A percentile compares a stretch with the other conserved stretches of the same genome.
Evolutionary conservation across 2,888 invertebrate species (phyloP).

Genomic region (Drosophila neutralis): DNA sequence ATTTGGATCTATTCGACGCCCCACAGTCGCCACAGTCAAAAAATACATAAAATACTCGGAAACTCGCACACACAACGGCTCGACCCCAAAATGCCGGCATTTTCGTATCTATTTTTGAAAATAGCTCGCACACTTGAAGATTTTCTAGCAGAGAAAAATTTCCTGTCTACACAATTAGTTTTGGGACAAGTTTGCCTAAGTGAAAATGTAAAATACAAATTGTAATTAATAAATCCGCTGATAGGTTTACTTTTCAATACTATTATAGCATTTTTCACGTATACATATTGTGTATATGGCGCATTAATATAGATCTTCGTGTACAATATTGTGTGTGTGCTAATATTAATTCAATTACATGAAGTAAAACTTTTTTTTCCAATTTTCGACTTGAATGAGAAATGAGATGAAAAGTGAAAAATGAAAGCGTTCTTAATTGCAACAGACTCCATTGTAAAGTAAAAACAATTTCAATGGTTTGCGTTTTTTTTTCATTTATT

Average conservation of each 20-base stretch:
- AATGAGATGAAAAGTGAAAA: slow-evolving; percentile 68
- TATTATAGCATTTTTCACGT: slow-evolving; percentile 11
- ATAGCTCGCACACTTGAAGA: slow-evolving; percentile 42
- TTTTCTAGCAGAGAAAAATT: slow-evolving; percentile 17
- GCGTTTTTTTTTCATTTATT: slow-evolving; percentile 37
- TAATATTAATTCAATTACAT: slow-evolving; percentile 75
- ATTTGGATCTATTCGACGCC: slow-evolving; percentile 33
- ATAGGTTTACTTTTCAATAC: slow-evolving; percentile 12
- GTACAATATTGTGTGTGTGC: slow-evolving; percentile 37
- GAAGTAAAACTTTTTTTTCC: slow-evolving; percentile 69
- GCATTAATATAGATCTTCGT: slow-evolving; percentile 40
- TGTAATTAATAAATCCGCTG: neutral
- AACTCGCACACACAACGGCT: slow-evolving; percentile 7
- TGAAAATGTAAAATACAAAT: slow-evolving; percentile 6
- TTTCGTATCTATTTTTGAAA: slow-evolving; percentile 54
- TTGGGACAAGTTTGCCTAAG: neutral
- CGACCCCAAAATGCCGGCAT: slow-evolving; percentile 34
- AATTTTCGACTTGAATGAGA: slow-evolving; percentile 59
- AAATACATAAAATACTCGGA: slow-evolving; percentile 36
- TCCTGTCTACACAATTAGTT: slow-evolving; percentile 42
- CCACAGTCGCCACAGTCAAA: slow-evolving; percentile 16
- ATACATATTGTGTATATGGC: neutral
- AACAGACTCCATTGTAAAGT: slow-evolving; percentile 55
- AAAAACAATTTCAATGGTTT: slow-evolving; percentile 41
- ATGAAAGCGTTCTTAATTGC: slow-evolving; percentile 80